These are phyloP conservation scores for Lacerta bilineata DNA, from an alignment of 2,797 vertebrate genomes.

Conservation along the genomic window DNA sequence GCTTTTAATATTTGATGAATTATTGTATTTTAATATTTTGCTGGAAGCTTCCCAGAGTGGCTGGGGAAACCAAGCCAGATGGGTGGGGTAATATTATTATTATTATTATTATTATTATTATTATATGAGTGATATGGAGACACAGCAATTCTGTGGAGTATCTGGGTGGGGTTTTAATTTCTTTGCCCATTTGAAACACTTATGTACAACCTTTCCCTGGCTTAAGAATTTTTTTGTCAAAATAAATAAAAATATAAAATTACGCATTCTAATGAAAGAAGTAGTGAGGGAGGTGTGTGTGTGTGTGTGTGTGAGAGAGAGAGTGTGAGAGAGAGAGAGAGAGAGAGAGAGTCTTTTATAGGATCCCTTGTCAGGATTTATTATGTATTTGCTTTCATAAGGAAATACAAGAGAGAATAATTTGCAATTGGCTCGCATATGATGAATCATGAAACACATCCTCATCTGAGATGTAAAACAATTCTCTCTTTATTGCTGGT, in stretches of 20 bases:
- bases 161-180: background rate
- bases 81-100: too few relatives aligned
- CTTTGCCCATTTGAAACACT: background rate
- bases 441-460: conserved; percentile 36
- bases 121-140: background rate
- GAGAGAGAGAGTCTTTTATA: background rate
- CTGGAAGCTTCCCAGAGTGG: too few relatives aligned
- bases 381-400: background rate
- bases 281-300: background rate
- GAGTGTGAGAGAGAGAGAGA: too few relatives aligned
- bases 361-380: background rate
- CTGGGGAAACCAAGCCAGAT: too few relatives aligned
- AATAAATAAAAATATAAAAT: background rate
- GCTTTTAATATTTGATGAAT: too few relatives aligned
- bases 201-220: background rate
- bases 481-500: conserved; percentile 35
- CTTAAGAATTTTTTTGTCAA: background rate
- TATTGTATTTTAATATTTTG: too few relatives aligned
- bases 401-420: background rate
- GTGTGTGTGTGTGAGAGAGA: background rate
- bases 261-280: background rate
- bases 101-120: too few relatives aligned
- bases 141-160: background rate
- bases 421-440: background rate
- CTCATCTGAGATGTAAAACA: conserved; percentile 36